phyloP scores from a whole-genome alignment of 2,113 vertebrate genomes.

The Perccottus glenii region DNA sequence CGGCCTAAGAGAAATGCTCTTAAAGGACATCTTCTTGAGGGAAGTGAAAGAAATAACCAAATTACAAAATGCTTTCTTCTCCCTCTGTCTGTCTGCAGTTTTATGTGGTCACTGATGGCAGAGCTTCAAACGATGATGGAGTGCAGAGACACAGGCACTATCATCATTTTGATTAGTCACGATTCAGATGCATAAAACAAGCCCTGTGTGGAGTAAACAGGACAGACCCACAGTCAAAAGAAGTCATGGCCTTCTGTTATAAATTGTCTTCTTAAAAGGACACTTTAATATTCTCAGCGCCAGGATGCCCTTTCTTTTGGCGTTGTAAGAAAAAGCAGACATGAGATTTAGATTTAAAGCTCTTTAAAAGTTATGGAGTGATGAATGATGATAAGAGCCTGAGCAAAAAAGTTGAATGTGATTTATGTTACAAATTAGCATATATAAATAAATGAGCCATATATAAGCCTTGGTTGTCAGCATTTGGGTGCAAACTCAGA shows the following conservation, averaged over 20 bases:
- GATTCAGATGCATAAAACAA: background rate
- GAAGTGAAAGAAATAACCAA: background rate
- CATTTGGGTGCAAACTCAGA: background rate
- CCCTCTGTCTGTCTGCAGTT: background rate
- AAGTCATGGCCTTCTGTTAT: background rate
- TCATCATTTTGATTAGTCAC: background rate
- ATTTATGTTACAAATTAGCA: slow-evolving; percentile 4
- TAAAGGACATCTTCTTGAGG: slow-evolving; percentile 5
- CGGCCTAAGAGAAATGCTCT: background rate
- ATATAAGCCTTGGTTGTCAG: background rate
- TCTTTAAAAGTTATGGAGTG: background rate
- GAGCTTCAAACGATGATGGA: background rate
- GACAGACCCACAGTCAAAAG: background rate
- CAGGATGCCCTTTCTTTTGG: slow-evolving; percentile 1
- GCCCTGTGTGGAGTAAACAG: background rate
- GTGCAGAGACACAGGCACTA: background rate
- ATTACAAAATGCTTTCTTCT: background rate
- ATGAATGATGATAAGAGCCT: slow-evolving; percentile 2
- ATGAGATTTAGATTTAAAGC: background rate
- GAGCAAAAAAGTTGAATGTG: background rate
- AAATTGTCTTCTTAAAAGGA: slow-evolving; percentile 5
- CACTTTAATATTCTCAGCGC: background rate
- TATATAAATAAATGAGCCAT: slow-evolving; percentile 1
- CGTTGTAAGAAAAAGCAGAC: background rate
- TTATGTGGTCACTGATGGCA: slow-evolving; percentile 1